Conservation (phyloP, 2,888 invertebrate species). For the Chloromyia formosa region DNA sequence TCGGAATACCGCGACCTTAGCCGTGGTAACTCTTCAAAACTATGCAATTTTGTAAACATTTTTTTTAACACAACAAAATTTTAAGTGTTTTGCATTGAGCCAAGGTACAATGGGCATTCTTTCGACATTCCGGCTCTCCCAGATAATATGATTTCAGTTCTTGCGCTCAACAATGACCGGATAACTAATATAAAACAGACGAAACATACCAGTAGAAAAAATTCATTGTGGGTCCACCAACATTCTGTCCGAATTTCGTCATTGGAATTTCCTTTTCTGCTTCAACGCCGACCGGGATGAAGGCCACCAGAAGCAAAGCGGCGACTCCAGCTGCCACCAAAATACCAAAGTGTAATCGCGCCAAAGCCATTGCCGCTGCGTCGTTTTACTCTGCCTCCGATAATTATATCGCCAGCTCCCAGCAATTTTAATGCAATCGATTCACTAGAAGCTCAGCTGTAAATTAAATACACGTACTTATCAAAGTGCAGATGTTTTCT, state of each 20-base stretch:
- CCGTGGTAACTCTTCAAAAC: too few species aligned
- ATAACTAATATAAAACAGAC: neutral
- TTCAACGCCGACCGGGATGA: slow-evolving; percentile 47
- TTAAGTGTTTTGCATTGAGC: too few species aligned
- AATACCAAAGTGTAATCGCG: neutral
- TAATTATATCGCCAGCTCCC: neutral
- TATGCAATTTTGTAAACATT: too few species aligned
- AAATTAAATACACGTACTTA: too few species aligned
- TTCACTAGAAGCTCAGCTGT: neutral
- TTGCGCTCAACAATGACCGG: too few species aligned
- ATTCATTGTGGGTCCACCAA: slow-evolving; percentile 79
- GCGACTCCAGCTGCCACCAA: neutral
- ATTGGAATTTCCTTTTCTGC: slow-evolving; percentile 71
- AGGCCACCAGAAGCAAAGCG: neutral
- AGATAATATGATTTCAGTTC: too few species aligned
- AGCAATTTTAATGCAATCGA: neutral
- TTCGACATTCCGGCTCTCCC: too few species aligned
- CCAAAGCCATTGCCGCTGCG: neutral
- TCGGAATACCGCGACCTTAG: too few species aligned
- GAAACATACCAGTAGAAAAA: slow-evolving; percentile 83
- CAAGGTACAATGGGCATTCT: too few species aligned
- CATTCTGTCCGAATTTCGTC: slow-evolving; percentile 76
- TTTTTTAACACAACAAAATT: too few species aligned
- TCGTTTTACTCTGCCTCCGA: neutral
- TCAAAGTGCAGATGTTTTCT: too few species aligned